Evolutionary conservation across 1,140 invertebrate species (phyloP).

Genomic region (Xylocopa sonorina): DNA sequence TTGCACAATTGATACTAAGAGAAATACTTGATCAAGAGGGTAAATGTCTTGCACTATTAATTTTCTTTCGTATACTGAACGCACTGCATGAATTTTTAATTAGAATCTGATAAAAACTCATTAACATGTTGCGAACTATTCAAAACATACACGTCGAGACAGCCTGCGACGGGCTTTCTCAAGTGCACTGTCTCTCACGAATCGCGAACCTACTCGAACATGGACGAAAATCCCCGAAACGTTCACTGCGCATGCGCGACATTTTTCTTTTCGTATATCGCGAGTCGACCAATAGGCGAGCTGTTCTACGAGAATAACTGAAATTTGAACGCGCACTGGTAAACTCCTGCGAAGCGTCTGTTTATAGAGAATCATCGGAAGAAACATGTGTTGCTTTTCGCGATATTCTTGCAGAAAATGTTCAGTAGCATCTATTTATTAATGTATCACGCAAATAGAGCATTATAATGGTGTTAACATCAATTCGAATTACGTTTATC

Average conservation of each 20-base stretch:
- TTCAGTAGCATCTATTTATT: too few relatives aligned
- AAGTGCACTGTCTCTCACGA: conserved; percentile 70
- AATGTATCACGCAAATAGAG: too few relatives aligned
- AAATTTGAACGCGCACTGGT: too few relatives aligned
- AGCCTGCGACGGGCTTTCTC: conserved; percentile 79
- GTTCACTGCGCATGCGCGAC: not conserved
- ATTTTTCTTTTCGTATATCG: not conserved
- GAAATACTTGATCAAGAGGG: conserved; percentile 80
- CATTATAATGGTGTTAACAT: too few relatives aligned
- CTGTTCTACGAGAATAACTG: too few relatives aligned
- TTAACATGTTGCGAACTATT: conserved; percentile 80
- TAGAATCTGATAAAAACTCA: conserved; percentile 77
- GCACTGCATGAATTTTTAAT: conserved; percentile 78
- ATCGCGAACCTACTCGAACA: conserved; percentile 45
- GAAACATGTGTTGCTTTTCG: too few relatives aligned
- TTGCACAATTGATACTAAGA: conserved; percentile 77
- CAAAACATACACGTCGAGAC: conserved; percentile 79
- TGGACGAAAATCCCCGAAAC: conserved; percentile 34
- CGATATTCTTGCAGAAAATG: too few relatives aligned
- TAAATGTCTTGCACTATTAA: conserved; percentile 80
- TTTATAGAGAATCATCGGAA: too few relatives aligned
- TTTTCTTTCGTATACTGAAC: conserved; percentile 81
- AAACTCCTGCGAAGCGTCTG: too few relatives aligned
- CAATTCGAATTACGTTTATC: too few relatives aligned
- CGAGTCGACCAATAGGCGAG: conserved; percentile 26